phyloP scores from a whole-genome alignment of 2,888 invertebrate genomes.

The Cistogaster globosa region DNA sequence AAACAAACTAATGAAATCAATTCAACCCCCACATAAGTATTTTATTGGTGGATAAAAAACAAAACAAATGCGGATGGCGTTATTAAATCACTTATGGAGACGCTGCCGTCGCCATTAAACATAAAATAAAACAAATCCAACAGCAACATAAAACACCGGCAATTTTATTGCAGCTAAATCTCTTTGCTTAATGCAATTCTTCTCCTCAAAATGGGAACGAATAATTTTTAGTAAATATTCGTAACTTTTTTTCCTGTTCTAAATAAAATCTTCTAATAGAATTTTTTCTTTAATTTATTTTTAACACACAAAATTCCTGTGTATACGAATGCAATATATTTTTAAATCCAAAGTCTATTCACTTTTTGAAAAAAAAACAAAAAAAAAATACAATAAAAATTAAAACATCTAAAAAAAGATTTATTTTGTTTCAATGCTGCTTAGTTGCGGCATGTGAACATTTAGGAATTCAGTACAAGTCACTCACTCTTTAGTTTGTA shows the following conservation, averaged over 20 bases:
- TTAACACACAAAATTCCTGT: conserved; percentile 34
- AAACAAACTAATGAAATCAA: background rate
- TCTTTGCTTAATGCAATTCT: conserved; percentile 17
- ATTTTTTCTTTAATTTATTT: conserved; percentile 21
- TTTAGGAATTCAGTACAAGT: conserved; percentile 70
- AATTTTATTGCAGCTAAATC: conserved; percentile 42
- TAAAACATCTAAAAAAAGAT: conserved; percentile 46
- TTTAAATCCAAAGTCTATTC: conserved; percentile 55
- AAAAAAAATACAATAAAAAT: background rate
- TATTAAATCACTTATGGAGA: conserved; percentile 58
- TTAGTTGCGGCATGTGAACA: conserved; percentile 55
- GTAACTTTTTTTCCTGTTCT: conserved; percentile 54
- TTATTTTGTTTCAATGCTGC: conserved; percentile 70
- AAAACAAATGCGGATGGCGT: conserved; percentile 55
- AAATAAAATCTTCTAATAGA: conserved; percentile 61
- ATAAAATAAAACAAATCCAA: conserved; percentile 45
- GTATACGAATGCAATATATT: conserved; percentile 31
- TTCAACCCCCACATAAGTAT: background rate
- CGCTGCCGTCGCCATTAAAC: conserved; percentile 39
- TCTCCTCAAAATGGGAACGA: conserved; percentile 46
- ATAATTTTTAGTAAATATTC: conserved; percentile 31
- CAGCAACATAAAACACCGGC: conserved; percentile 33
- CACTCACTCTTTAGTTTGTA: conserved; percentile 62
- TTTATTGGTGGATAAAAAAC: background rate
- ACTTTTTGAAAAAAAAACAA: conserved; percentile 29